Evolutionary conservation across 2,888 invertebrate species (phyloP), one percentile per base, ranked within the genome.

Genomic region (Megalurothrips usitatus): DNA sequence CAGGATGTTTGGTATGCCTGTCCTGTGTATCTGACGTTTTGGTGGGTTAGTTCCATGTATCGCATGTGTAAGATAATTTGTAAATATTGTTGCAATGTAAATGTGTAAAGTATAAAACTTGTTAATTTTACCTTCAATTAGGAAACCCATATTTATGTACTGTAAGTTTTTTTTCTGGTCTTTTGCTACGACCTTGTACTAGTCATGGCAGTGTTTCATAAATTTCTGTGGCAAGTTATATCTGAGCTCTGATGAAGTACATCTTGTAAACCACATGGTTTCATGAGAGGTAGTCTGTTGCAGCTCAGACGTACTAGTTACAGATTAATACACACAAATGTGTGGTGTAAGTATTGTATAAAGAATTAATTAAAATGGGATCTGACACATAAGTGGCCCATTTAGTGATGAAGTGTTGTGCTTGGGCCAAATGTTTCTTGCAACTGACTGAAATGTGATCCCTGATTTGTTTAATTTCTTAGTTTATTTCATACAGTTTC

Each of bases 361-460:
- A 19, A 58, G 58, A 17, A 58, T 19, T 0, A n/a, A 14, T 9
- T 58, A 26, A 19, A 9, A 58, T 58, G 4, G 58, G 58, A 58
- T 58, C 58, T 58, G 58, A 58, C 14, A 75, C 68, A 75, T 9
- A 11, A 26, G 26, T 26, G 58, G 58, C 19, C 68, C 68, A 26
- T 26, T 10, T 1, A 26, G 12, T 75, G 23, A 26, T 75, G 11
- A 10, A 75, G 68, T 4, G 8, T 75, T 58, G 10, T 26, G 23
- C 10, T 26, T 26, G 68, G 26, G 68, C 12, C 68, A 75, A 26
- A 75, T 10, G 1, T 75, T 75, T 75, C 26, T 75, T 12, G 10
- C 68, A 9, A 75, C n/a, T 75, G 68, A 75, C 68, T 75, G 68
- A 75, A 75, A 75, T 26, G 68, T 26, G 26, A 75, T 75, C 23